These are phyloP conservation scores for Coilia nasus DNA, from an alignment of 2,797 vertebrate genomes.

Conservation along the genomic window DNA sequence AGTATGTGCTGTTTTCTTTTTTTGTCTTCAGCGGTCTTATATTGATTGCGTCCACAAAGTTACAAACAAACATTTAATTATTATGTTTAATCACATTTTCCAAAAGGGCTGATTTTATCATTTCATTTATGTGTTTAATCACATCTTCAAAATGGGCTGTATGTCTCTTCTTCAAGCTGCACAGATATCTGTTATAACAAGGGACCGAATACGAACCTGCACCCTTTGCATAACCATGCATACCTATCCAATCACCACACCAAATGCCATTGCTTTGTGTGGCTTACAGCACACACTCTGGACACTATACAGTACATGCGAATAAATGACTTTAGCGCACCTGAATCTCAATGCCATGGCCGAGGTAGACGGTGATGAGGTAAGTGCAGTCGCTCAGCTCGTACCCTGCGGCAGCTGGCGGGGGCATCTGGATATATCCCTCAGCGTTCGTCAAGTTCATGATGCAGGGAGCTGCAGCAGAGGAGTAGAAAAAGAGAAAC, in stretches of 20 bases:
- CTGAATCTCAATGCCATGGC: constrained; percentile 96
- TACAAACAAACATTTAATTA: neutral
- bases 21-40: constrained; percentile 36
- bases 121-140: neutral
- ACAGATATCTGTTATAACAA: neutral
- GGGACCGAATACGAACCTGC: too few species aligned
- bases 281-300: too few species aligned
- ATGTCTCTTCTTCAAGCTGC: neutral
- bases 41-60: constrained; percentile 43
- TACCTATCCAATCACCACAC: too few species aligned
- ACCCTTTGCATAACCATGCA: neutral
- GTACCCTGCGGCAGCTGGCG: constrained; percentile 57
- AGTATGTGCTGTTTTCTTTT: constrained; percentile 36
- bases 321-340: constrained; percentile 62
- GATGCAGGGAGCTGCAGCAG: constrained; percentile 83
- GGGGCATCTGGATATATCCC: constrained; percentile 85
- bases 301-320: too few species aligned
- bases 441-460: constrained; percentile 90
- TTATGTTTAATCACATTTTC: neutral
- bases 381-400: constrained; percentile 87
- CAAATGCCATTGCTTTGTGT: too few species aligned
- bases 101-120: neutral
- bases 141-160: too few species aligned
- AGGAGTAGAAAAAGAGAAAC: neutral
- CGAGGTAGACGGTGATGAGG: constrained; percentile 90